Evolutionary conservation across 53 echinoderm and acorn worm genomes (phyloP).

Genomic region (Paracentrotus lividus): DNA sequence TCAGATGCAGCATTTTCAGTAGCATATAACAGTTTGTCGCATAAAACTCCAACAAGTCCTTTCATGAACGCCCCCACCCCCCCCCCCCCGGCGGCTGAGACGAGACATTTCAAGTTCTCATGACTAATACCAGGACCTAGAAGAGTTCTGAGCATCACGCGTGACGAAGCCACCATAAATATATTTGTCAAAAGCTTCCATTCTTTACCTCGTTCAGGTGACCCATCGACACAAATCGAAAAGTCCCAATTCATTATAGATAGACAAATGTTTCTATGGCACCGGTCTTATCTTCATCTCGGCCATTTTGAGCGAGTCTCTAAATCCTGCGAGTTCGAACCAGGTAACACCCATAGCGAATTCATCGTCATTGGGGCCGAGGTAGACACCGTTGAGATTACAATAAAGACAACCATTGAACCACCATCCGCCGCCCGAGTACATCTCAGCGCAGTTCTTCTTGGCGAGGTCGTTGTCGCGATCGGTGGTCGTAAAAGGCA

Average conservation of each 20-base stretch:
- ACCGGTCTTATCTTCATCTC: conserved; percentile 75
- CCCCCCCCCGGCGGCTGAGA: too few species aligned
- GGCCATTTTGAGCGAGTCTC: conserved; percentile 63
- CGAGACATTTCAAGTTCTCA: too few species aligned
- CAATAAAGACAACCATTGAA: conserved; percentile 73
- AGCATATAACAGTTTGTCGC: too few species aligned
- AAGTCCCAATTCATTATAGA: neutral
- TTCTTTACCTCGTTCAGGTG: too few species aligned
- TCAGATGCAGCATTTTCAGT: too few species aligned
- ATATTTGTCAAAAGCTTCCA: too few species aligned
- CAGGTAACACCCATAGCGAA: conserved; percentile 77
- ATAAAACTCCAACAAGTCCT: too few species aligned
- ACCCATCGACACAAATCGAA: neutral
- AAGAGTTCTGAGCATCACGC: too few species aligned
- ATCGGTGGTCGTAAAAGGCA: conserved; percentile 79
- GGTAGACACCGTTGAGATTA: conserved; percentile 76
- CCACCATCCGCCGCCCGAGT: conserved; percentile 81
- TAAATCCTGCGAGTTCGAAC: conserved; percentile 74
- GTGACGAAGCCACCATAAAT: too few species aligned
- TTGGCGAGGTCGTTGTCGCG: conserved; percentile 76
- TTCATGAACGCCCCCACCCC: too few species aligned
- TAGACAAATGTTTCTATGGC: neutral
- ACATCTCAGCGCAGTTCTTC: conserved; percentile 72
- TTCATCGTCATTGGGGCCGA: conserved; percentile 65
- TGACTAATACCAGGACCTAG: too few species aligned